A percentile compares a stretch with the other conserved stretches of the same genome.
Conservation (phyloP, 1,140 invertebrate genomes). For the Harpegnathos saltator region DNA sequence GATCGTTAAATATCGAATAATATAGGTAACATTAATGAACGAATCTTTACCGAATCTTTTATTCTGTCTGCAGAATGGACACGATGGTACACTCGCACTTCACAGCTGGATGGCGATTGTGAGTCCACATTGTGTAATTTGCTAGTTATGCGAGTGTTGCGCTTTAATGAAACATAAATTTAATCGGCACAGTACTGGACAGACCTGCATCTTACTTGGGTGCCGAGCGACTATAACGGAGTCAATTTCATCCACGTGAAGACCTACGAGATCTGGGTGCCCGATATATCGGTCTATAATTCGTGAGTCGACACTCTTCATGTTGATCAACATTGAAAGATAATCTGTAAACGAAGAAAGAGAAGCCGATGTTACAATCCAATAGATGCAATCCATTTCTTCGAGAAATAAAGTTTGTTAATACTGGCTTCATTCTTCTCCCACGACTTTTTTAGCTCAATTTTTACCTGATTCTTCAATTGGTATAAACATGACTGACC, state of each 20-base stretch:
- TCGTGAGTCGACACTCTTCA: conserved; percentile 77
- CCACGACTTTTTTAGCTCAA: too few relatives aligned
- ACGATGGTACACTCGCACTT: conserved; percentile 69
- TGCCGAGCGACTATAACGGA: conserved; percentile 81
- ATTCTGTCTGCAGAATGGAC: conserved; percentile 69
- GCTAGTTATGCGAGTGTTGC: background rate
- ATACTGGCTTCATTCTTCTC: too few relatives aligned
- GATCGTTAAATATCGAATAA: background rate
- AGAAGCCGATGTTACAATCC: too few relatives aligned
- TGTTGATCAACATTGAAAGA: background rate
- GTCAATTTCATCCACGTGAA: conserved; percentile 80
- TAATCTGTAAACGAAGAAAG: too few relatives aligned
- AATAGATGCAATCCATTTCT: too few relatives aligned
- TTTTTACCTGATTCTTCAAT: too few relatives aligned
- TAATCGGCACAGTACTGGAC: conserved; percentile 81
- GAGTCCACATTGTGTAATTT: conserved; percentile 57
- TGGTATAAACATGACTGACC: background rate
- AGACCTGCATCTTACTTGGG: conserved; percentile 85
- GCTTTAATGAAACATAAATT: conserved; percentile 4
- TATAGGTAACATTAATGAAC: conserved; percentile 29
- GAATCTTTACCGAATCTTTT: too few relatives aligned
- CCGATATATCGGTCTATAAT: conserved; percentile 85
- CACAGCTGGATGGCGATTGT: conserved; percentile 79
- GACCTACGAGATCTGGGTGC: conserved; percentile 84
- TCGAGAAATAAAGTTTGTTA: too few relatives aligned